Evolutionary conservation across 2,888 invertebrate genomes (phyloP).

Genomic region (Digitonthophagus gazella): DNA sequence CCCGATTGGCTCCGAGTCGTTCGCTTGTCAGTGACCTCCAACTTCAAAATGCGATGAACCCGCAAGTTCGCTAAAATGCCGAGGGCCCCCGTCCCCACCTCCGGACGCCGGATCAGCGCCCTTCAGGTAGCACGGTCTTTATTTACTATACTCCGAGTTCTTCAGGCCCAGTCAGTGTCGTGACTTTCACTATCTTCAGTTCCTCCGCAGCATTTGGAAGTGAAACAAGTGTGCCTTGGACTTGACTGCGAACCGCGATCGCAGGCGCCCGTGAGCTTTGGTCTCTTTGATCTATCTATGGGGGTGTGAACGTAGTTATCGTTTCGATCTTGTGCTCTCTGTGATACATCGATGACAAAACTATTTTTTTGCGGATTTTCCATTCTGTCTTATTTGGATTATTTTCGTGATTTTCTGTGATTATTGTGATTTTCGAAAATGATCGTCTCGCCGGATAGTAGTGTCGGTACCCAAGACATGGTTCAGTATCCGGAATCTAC

Average conservation of each 20-base stretch:
- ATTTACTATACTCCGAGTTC: slow-evolving; percentile 50
- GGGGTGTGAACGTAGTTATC: slow-evolving; percentile 11
- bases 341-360: slow-evolving; percentile 1
- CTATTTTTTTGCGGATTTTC: neutral
- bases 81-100: slow-evolving; percentile 55
- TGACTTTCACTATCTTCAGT: slow-evolving; percentile 54
- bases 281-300: neutral
- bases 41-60: slow-evolving; percentile 77
- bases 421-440: slow-evolving; percentile 43
- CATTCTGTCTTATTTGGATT: slow-evolving; percentile 13
- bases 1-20: slow-evolving; percentile 45
- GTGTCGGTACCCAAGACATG: slow-evolving; percentile 53
- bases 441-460: slow-evolving; percentile 65
- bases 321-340: slow-evolving; percentile 4
- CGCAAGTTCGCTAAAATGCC: slow-evolving; percentile 56
- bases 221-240: slow-evolving; percentile 24
- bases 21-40: slow-evolving; percentile 81
- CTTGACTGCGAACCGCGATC: slow-evolving; percentile 11
- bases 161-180: slow-evolving; percentile 50
- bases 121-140: slow-evolving; percentile 50
- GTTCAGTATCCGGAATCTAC: slow-evolving; percentile 56
- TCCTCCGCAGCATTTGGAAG: slow-evolving; percentile 43
- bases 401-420: slow-evolving; percentile 23
- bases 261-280: neutral
- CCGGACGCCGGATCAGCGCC: slow-evolving; percentile 43